Evolutionary conservation across 1,140 invertebrate species (phyloP).

Genomic region (Brachionus koreanus): DNA sequence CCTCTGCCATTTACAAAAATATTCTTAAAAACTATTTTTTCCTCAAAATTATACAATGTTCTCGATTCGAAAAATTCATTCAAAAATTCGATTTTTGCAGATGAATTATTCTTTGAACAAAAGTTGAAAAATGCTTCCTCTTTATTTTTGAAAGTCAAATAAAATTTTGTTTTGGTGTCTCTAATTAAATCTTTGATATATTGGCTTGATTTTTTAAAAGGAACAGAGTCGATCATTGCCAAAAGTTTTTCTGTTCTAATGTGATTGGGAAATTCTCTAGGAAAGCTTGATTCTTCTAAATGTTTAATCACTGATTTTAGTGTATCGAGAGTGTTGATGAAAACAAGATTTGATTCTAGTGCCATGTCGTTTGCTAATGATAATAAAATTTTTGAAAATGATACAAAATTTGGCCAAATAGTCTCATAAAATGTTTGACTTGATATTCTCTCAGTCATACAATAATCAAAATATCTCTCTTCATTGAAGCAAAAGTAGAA

Average conservation of each 20-base stretch:
- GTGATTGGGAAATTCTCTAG: neutral
- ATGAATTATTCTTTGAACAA: neutral
- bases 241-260: neutral
- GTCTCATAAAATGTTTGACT: neutral
- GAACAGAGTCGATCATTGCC: neutral
- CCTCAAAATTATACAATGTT: neutral
- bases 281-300: neutral
- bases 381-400: neutral
- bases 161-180: neutral
- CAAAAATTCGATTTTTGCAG: neutral
- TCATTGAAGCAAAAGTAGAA: neutral
- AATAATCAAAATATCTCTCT: neutral
- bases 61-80: neutral
- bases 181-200: neutral
- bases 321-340: neutral
- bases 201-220: neutral
- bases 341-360: neutral
- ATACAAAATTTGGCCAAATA: neutral
- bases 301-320: neutral
- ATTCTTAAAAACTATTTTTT: slow-evolving; percentile 26
- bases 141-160: neutral
- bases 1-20: neutral
- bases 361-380: neutral
- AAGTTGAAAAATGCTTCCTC: neutral
- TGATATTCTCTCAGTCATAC: neutral